Evolutionary conservation across 2,888 invertebrate species (phyloP), one percentile per base, ranked within the genome.

Genomic region (Diloba caeruleocephala): DNA sequence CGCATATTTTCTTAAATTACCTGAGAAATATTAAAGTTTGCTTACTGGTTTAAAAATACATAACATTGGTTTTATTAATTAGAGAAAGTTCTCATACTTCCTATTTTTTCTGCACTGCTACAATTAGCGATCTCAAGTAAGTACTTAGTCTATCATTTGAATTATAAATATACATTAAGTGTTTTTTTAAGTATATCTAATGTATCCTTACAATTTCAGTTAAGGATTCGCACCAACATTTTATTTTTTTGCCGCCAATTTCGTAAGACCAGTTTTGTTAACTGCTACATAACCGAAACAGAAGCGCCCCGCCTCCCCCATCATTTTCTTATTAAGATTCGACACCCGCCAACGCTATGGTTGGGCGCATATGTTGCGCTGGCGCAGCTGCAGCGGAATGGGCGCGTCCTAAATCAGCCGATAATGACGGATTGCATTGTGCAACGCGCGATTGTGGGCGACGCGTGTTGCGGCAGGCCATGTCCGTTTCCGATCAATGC

Each of bases 401-500:
- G 58, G 73, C 72, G 75, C 80, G 85, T 81, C 82, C 87, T 81
- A 85, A 87, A 89, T 88, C 81, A 79, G 76, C 39, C 81, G 89
- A 88, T 91, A 91, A 78, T 80, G 80, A 76, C 61, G 79, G 78
- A 84, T 85, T 78, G 87, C 83, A 86, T 88, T 89, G 89, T 88
- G 88, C 85, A 87, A 87, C 72, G 53, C 61, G 58, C 63, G 60
- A 55, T 64, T 71, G 87, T 87, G 84, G 84, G 85, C 83, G 86
- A 58, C 59, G 38, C 42, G 55, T 67, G 81, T 90, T 90, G 84
- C 71, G 90, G 89, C 88, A 90, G 91, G 87, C 80, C 89, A 88
- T 89, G 90, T 88, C 89, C 88, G 90, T 79, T 90, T 90, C 89
- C 90, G 87, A 85, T 77, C 65, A 45, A 80, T 64, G 78, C 81